A percentile compares a stretch with the other conserved stretches of the same genome.
Evolutionary conservation across 2,888 invertebrate genomes (phyloP).

Genomic region (Clanis bilineata): DNA sequence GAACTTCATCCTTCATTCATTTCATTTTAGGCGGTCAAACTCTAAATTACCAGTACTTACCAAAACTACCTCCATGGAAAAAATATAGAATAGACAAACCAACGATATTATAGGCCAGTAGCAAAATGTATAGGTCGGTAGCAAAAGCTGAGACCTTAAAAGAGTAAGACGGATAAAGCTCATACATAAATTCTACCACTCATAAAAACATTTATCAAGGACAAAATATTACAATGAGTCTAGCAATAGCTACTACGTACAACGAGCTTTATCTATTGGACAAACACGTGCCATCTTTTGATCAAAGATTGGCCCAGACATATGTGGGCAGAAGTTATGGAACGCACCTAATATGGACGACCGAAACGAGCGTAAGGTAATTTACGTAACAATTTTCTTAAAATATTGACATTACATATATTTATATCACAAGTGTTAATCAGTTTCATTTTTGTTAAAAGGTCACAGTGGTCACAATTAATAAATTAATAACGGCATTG

Average conservation of each 20-base stretch:
- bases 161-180: too few relatives aligned
- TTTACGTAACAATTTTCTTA: slow-evolving; percentile 2
- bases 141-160: too few relatives aligned
- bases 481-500: too few relatives aligned
- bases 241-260: neutral
- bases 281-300: neutral
- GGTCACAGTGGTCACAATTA: neutral
- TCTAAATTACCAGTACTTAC: too few relatives aligned
- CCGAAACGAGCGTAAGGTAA: neutral
- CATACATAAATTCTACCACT: too few relatives aligned
- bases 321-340: slow-evolving; percentile 3
- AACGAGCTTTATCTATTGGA: neutral
- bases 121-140: too few relatives aligned
- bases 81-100: too few relatives aligned
- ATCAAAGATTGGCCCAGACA: neutral
- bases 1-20: too few relatives aligned
- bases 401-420: slow-evolving; percentile 1
- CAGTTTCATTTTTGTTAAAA: neutral
- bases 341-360: neutral
- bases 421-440: neutral
- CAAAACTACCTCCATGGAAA: too few relatives aligned
- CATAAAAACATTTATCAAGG: neutral
- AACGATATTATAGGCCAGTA: too few relatives aligned
- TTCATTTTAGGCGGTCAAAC: too few relatives aligned
- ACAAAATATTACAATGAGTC: neutral